Conservation (phyloP, 2,113 vertebrate genomes). For the Crotalus tigris region DNA sequence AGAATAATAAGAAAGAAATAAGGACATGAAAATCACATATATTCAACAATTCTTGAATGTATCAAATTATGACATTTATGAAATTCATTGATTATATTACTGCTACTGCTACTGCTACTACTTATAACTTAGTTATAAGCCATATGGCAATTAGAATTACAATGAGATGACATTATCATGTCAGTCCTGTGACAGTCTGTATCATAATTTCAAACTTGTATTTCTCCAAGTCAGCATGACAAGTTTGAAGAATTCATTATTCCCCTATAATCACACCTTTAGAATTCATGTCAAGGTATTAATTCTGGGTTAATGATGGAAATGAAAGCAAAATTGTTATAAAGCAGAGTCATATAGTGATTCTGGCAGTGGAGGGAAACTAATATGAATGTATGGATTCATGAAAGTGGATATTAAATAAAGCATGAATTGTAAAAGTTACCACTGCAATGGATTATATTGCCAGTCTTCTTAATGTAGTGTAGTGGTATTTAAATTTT, state of each 20-base stretch:
- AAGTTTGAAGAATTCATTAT: neutral
- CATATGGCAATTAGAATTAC: neutral
- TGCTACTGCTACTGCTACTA: neutral
- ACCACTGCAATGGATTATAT: neutral
- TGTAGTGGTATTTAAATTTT: neutral
- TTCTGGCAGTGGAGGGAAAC: neutral
- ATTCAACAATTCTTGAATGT: neutral
- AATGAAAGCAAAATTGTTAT: slow-evolving; percentile 7
- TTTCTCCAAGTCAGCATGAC: neutral
- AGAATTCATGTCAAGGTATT: neutral
- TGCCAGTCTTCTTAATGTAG: neutral
- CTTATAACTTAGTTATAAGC: neutral
- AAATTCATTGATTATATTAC: neutral
- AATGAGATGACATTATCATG: neutral
- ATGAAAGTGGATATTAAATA: neutral
- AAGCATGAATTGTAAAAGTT: neutral
- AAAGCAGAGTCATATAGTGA: neutral
- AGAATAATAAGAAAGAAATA: neutral
- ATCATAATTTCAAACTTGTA: neutral
- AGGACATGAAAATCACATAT: neutral
- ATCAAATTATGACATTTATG: neutral
- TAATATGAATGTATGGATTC: neutral
- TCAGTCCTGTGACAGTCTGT: neutral
- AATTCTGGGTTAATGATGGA: slow-evolving; percentile 8
- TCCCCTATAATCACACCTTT: neutral